A percentile compares a stretch with the other conserved stretches of the same genome.
phyloP scores from a whole-genome alignment of 2,888 invertebrate species.

The Dysmachus trigonus region DNA sequence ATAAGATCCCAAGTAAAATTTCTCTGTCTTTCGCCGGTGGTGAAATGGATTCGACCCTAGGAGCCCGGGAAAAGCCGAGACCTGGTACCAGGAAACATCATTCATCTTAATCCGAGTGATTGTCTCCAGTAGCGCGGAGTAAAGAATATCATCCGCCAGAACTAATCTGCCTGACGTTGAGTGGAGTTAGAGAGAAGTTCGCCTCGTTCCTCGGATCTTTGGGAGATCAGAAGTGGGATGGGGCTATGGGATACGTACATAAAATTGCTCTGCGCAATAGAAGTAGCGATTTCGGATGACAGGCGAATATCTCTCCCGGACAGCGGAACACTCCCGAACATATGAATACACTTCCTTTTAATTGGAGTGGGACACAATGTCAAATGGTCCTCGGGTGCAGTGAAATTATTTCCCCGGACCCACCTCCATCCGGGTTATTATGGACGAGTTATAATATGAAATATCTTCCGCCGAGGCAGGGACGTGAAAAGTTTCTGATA shows the following conservation, averaged over 20 bases:
- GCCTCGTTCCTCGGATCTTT: not conserved
- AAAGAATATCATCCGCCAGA: slow-evolving; percentile 26
- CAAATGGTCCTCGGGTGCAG: slow-evolving; percentile 7
- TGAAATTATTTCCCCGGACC: not conserved
- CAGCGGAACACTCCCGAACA: slow-evolving; percentile 13
- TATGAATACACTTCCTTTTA: slow-evolving; percentile 26
- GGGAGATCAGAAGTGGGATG: not conserved
- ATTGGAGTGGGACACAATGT: slow-evolving; percentile 23
- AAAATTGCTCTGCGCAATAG: not conserved
- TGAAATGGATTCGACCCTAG: not conserved
- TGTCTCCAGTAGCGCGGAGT: slow-evolving; percentile 2
- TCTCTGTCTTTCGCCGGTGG: not conserved
- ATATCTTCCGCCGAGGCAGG: not conserved
- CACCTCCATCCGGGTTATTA: slow-evolving; percentile 6
- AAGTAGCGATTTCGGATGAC: slow-evolving; percentile 7
- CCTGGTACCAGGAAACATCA: slow-evolving; percentile 2
- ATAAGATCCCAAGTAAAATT: slow-evolving; percentile 24
- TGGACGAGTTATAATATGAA: slow-evolving; percentile 39
- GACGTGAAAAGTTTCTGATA: slow-evolving; percentile 31
- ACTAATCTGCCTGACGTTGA: slow-evolving; percentile 19
- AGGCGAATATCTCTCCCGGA: not conserved
- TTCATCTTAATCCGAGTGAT: slow-evolving; percentile 39
- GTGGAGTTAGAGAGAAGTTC: slow-evolving; percentile 12
- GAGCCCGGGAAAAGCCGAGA: not conserved
- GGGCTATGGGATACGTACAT: not conserved